These are phyloP conservation scores for Nomada ferruginata DNA, from an alignment of 2,888 invertebrate species.

Conservation along the genomic window DNA sequence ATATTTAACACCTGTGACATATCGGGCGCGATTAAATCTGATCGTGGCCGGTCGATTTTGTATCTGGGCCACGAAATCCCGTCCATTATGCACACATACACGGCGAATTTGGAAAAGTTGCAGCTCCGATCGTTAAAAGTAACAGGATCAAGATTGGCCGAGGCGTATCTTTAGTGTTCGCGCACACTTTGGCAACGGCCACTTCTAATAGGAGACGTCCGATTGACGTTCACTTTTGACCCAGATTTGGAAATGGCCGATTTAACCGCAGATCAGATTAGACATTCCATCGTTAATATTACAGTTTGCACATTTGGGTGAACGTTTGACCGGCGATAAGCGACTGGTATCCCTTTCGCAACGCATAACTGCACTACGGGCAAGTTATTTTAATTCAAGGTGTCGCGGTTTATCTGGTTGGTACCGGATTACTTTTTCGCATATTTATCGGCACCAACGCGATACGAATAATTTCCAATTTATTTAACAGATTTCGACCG, in stretches of 20 bases:
- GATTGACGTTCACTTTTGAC: constrained; percentile 63
- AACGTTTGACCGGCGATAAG: background rate
- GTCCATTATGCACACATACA: constrained; percentile 13
- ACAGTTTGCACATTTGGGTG: constrained; percentile 13
- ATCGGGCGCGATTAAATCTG: constrained; percentile 2
- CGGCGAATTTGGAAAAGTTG: constrained; percentile 10
- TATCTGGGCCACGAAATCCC: background rate
- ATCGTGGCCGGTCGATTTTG: background rate
- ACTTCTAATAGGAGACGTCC: constrained; percentile 37
- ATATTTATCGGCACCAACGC: background rate
- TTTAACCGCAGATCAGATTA: constrained; percentile 38
- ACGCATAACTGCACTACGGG: background rate
- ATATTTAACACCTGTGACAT: background rate
- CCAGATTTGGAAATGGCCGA: constrained; percentile 50
- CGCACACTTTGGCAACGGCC: constrained; percentile 7
- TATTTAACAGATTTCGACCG: too few relatives aligned
- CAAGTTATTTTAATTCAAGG: background rate
- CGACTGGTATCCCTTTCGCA: background rate
- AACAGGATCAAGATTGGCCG: background rate
- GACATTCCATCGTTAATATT: constrained; percentile 48
- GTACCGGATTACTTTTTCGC: background rate
- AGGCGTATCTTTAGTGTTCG: constrained; percentile 29
- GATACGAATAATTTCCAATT: too few relatives aligned
- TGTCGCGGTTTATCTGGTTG: background rate
- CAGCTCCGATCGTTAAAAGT: background rate